A percentile compares a stretch with the other conserved stretches of the same genome.
Conservation (phyloP, 2,113 vertebrate genomes). For the Forbesichthys agassizii region DNA sequence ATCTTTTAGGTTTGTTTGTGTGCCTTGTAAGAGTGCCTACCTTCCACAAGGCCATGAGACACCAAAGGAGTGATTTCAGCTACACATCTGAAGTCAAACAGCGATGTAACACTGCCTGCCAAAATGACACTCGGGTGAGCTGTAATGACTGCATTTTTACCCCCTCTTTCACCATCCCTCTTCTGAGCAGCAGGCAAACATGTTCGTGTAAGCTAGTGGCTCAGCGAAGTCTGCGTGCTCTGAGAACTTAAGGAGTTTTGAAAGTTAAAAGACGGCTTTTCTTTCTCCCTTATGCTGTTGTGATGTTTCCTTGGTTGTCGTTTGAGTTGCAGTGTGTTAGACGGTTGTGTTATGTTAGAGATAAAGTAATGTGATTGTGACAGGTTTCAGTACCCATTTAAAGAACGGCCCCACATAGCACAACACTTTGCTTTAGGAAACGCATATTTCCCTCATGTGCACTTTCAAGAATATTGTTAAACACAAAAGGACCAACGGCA, state of each 20-base stretch:
- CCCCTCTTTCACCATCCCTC: conserved; percentile 25
- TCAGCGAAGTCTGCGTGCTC: conserved; percentile 63
- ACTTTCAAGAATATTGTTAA: conserved; percentile 82
- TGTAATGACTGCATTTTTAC: conserved; percentile 76
- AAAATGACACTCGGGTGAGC: conserved; percentile 77
- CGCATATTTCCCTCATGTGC: conserved; percentile 74
- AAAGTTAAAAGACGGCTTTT: conserved; percentile 80
- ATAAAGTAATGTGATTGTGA: conserved; percentile 74
- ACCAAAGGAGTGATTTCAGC: conserved; percentile 72
- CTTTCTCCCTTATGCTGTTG: conserved; percentile 73
- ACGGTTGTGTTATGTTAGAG: conserved; percentile 75
- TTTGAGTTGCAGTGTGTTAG: conserved; percentile 72
- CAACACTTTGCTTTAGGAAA: conserved; percentile 75
- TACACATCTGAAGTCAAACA: conserved; percentile 72
- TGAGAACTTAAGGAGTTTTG: conserved; percentile 81
- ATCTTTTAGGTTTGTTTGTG: conserved; percentile 73
- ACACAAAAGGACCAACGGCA: conserved; percentile 74
- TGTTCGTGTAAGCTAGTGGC: conserved; percentile 66
- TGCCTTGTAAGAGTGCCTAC: conserved; percentile 71
- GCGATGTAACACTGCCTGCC: conserved; percentile 68
- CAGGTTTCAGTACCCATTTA: conserved; percentile 73
- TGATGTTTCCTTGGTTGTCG: conserved; percentile 76
- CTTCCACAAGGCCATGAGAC: conserved; percentile 74
- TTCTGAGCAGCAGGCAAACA: conserved; percentile 63
- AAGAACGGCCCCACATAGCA: conserved; percentile 50